Evolutionary conservation across 2,113 vertebrate genomes (phyloP).

Genomic region (Hemichromis elongatus): DNA sequence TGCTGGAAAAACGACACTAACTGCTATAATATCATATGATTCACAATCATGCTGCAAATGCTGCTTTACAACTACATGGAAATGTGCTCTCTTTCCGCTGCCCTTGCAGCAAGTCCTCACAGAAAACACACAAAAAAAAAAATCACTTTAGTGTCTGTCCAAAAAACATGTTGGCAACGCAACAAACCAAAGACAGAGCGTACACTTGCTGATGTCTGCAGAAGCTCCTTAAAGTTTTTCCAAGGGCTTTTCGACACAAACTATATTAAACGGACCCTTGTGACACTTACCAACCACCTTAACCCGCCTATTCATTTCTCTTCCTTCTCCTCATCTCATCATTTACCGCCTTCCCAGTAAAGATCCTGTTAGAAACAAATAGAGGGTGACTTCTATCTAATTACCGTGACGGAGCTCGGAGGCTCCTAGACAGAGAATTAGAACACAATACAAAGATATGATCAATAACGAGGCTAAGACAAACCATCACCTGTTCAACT

Average conservation of each 20-base stretch:
- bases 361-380: constrained; percentile 27
- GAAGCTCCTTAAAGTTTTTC: constrained; percentile 11
- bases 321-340: constrained; percentile 16
- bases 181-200: background rate
- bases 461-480: constrained; percentile 60
- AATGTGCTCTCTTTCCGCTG: background rate
- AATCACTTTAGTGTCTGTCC: background rate
- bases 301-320: constrained; percentile 21
- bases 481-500: constrained; percentile 67
- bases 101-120: background rate
- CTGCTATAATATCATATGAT: constrained; percentile 6
- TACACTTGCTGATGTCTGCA: constrained; percentile 11
- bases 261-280: background rate
- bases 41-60: background rate
- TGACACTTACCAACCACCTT: constrained; percentile 32
- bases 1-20: background rate
- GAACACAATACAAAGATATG: constrained; percentile 51
- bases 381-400: constrained; percentile 61
- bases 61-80: constrained; percentile 11
- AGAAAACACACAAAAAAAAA: background rate
- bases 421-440: constrained; percentile 47
- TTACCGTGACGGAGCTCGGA: constrained; percentile 63
- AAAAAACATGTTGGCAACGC: background rate
- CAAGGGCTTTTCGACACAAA: constrained; percentile 37
- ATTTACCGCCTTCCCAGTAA: constrained; percentile 11